These are phyloP conservation scores for Falco punctatus DNA, from an alignment of 2,113 vertebrate species.

Conservation along the genomic window DNA sequence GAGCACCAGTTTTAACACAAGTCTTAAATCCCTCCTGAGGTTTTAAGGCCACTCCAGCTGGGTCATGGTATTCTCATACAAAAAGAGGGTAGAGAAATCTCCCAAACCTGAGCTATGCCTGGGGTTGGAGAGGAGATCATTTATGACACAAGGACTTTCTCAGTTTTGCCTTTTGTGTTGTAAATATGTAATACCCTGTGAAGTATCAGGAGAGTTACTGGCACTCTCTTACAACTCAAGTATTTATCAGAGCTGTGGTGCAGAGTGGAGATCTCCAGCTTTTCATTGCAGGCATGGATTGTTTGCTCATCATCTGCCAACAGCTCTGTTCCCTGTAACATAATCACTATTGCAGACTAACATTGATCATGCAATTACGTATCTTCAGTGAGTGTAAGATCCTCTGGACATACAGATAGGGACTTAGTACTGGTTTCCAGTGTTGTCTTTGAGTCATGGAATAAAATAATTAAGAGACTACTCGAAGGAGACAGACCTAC, in stretches of 20 bases:
- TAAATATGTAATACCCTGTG: neutral
- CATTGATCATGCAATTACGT: neutral
- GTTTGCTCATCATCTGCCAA: neutral
- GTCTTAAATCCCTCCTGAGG: neutral
- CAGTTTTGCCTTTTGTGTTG: fast-evolving
- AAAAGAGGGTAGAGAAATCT: neutral
- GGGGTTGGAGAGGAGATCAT: neutral
- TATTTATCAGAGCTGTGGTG: neutral
- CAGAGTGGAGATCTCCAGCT: neutral
- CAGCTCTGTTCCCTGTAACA: neutral
- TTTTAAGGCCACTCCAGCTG: neutral
- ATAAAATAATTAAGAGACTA: neutral
- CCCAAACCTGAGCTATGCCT: neutral
- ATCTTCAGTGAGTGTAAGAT: neutral
- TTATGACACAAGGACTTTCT: neutral
- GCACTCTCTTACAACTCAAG: neutral
- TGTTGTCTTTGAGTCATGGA: neutral
- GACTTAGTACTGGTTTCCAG: neutral
- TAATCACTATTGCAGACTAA: neutral
- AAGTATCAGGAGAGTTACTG: neutral
- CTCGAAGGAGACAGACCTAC: neutral
- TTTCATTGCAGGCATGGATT: neutral
- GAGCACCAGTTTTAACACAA: neutral
- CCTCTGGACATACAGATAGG: neutral
- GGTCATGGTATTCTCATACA: neutral